Base-by-base conservation (phyloP, 2,888 invertebrate genomes). In the Drosophila subquinaria region DNA sequence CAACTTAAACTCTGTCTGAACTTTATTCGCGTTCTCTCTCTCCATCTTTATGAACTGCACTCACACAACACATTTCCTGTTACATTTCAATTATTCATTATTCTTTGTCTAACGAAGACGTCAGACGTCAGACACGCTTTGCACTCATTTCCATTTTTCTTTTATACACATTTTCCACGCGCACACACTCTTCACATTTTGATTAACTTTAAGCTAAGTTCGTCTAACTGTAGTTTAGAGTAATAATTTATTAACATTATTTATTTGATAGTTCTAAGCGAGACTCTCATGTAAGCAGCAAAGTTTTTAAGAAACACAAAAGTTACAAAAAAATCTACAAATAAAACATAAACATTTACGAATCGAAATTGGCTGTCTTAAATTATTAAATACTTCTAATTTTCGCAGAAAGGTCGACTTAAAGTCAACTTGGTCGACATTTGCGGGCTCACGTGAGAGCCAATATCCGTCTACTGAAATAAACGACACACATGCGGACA, bases 291-390 rank as follows among this genome's bases (percentile, higher is more conserved):
- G 70, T 88, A 82, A 87, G 87, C 77, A 79, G 88, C 82, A 90
- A 90, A 63, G 90, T 87, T 89, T 82, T 89, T 55, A 82, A 81
- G 73, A 88, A 79, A 87, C 84, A 81, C 69, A 79, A 89, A 87
- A 86, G 63, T 35, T 62, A 69, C 53, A 72, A 79, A 77, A 79
- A 90, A 82, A 80, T 57, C 47, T 60, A 57, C 50, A 67, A 73
- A 69, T 69, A 78, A 78, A 66, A 50, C 52, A 69, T 57, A 78
- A 66, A 50, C 52, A 69, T 60, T 53, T 59, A 56, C 35, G 38
- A 65, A 63, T 52, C 52, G 23, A 63, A 56, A 50, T 40, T 9
- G 33, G 4, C 13, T 35, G 9, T 43, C 15, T 72, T 27, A 38
- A 42, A 66, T 70, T 76, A 65, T 75, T 59, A 36, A 69, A 67